A percentile compares a stretch with the other conserved stretches of the same genome.
Conservation (phyloP, 2,888 invertebrate genomes). For the Orchesella flavescens region DNA sequence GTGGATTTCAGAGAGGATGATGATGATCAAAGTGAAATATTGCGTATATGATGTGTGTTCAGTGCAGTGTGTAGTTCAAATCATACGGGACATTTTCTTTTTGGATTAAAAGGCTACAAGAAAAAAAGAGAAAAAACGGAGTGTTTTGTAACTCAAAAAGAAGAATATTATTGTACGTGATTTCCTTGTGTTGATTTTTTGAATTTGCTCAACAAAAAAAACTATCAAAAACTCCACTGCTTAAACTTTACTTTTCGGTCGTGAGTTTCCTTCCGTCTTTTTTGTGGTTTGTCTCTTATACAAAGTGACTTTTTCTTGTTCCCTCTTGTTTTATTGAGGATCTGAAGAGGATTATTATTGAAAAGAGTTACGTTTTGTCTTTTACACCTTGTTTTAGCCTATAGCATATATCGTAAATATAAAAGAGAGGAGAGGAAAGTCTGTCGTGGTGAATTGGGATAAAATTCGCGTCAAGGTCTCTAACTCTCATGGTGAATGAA, state of each 20-base stretch:
- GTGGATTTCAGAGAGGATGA: too few relatives aligned
- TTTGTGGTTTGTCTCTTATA: background rate
- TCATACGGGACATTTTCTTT: background rate
- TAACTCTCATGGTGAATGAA: background rate
- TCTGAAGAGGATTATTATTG: background rate
- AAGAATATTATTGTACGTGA: background rate
- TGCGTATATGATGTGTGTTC: too few relatives aligned
- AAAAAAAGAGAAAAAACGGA: conserved; percentile 1
- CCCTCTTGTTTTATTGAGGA: conserved; percentile 11
- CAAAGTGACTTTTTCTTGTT: too few relatives aligned
- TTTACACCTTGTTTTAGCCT: background rate
- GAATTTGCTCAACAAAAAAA: background rate
- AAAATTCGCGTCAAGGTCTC: background rate
- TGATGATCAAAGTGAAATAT: too few relatives aligned
- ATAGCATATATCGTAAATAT: too few relatives aligned
- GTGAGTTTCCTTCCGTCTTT: conserved; percentile 40
- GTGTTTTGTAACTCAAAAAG: background rate
- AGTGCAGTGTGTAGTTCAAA: too few relatives aligned
- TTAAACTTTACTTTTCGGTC: conserved; percentile 21
- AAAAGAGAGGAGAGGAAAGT: too few relatives aligned
- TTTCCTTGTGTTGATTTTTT: conserved; percentile 26
- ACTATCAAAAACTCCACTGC: background rate
- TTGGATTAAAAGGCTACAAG: background rate
- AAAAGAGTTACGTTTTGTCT: too few relatives aligned
- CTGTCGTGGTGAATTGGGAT: background rate